Percentiles rank a stretch among this genome's conserved stretches.
Conservation (phyloP, 2,888 invertebrate species). For the Hyposoter dolosus region DNA sequence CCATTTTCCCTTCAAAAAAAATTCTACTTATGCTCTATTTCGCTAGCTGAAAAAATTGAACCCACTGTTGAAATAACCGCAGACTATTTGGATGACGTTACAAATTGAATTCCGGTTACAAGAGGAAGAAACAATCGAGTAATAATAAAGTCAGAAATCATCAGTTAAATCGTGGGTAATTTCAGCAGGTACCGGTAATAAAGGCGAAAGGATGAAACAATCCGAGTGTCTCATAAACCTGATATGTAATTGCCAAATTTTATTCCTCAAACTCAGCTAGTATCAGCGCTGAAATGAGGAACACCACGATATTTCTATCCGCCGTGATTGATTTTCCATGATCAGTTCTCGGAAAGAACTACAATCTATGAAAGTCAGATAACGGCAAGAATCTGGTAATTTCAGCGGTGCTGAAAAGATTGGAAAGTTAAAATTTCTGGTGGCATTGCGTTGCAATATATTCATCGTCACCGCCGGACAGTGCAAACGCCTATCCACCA, state of each 20-base stretch:
- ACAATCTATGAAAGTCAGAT: background rate
- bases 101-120: background rate
- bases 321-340: background rate
- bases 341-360: background rate
- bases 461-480: background rate
- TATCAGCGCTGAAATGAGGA: background rate
- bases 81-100: background rate
- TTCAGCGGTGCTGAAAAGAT: background rate
- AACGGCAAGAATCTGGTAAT: background rate
- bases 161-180: background rate
- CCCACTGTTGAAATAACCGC: background rate
- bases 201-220: background rate
- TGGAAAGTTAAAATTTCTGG: background rate
- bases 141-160: background rate
- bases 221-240: background rate
- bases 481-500: slow-evolving; percentile 12
- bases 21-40: background rate
- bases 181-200: background rate
- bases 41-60: background rate
- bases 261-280: background rate
- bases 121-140: background rate
- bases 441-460: background rate
- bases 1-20: background rate
- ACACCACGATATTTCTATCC: background rate
- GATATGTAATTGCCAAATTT: background rate